phyloP scores from a whole-genome alignment of 1,140 invertebrate species.

The Heliconius hermathena region DNA sequence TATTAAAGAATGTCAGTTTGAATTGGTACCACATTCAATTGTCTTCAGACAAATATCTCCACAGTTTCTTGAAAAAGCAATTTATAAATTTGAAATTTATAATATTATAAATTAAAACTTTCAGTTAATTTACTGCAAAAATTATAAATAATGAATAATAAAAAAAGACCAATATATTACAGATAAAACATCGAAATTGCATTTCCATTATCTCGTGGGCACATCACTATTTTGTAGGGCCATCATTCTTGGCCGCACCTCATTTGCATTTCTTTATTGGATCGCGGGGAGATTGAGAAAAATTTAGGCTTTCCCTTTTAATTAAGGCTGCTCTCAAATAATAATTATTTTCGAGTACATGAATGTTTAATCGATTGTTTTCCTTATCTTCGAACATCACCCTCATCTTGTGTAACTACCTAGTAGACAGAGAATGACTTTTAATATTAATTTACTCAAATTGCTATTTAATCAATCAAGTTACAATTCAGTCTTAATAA shows the following conservation, averaged over 20 bases:
- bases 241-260: constrained; percentile 70
- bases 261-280: constrained; percentile 79
- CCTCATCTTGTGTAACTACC: no score
- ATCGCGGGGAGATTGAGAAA: constrained; percentile 72
- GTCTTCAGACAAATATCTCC: no score
- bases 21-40: no score
- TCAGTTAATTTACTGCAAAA: background rate
- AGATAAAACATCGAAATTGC: background rate
- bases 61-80: no score
- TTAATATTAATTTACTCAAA: no score
- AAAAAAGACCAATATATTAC: background rate
- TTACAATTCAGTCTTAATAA: no score
- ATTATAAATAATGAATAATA: background rate
- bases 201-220: background rate
- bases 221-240: constrained; percentile 49
- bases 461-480: no score
- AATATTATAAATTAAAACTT: no score
- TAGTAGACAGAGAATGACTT: no score
- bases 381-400: background rate
- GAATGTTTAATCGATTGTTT: constrained; percentile 28
- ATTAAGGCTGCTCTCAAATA: constrained; percentile 49
- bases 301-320: constrained; percentile 68
- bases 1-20: no score
- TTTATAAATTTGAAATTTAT: no score
- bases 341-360: constrained; percentile 18